Percentiles rank a stretch among this genome's conserved stretches.
These are phyloP conservation scores for Parasteatoda lunata DNA, from an alignment of 2,888 invertebrate genomes.

Conservation along the genomic window DNA sequence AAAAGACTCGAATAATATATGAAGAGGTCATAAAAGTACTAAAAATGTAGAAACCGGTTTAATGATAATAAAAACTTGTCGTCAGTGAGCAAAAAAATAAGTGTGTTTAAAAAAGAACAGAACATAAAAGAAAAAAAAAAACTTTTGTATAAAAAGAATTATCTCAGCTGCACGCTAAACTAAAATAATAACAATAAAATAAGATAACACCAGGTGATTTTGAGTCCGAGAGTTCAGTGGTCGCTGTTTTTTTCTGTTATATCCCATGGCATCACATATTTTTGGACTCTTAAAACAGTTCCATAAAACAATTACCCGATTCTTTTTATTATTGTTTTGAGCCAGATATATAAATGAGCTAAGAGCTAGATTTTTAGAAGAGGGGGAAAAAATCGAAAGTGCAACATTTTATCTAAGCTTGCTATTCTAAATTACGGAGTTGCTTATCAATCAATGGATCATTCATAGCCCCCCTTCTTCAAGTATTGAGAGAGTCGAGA, in stretches of 20 bases:
- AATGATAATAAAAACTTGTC: constrained; percentile 65
- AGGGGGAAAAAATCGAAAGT: too few relatives aligned
- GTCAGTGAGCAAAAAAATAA: constrained; percentile 47
- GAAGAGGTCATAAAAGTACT: constrained; percentile 64
- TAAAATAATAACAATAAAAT: constrained; percentile 47
- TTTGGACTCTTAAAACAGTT: constrained; percentile 14
- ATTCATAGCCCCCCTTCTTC: too few relatives aligned
- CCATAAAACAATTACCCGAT: neutral
- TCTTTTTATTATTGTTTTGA: neutral
- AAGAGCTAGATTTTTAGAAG: too few relatives aligned
- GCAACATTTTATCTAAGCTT: too few relatives aligned
- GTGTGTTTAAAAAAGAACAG: constrained; percentile 50
- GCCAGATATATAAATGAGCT: too few relatives aligned
- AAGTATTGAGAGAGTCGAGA: too few relatives aligned
- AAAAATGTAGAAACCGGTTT: constrained; percentile 66
- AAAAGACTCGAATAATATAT: constrained; percentile 49
- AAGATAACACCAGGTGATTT: constrained; percentile 47
- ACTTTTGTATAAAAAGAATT: constrained; percentile 61
- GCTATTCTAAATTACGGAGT: too few relatives aligned
- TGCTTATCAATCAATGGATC: too few relatives aligned
- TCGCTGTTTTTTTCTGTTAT: constrained; percentile 31
- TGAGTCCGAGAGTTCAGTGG: constrained; percentile 50
- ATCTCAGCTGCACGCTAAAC: constrained; percentile 54
- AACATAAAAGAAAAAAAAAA: constrained; percentile 39
- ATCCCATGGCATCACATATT: constrained; percentile 5